Evolutionary conservation across 2,113 vertebrate genomes (phyloP).

Genomic region (human (Homo sapiens)): GRCh38 chr7:111970001-111970500

Average conservation of each 20-base stretch:
- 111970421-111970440: slow-evolving; percentile 14
- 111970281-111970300: not conserved
- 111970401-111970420: not conserved
- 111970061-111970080: not conserved
- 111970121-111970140: not conserved
- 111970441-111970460: slow-evolving; percentile 8
- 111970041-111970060: not conserved
- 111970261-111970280: not conserved
- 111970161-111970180: not conserved
- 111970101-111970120: not conserved
- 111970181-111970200: not conserved
- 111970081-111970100: not conserved
- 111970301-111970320: not conserved
- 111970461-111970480: not conserved
- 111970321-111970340: too few species aligned
- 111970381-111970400: not conserved
- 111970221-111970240: not conserved
- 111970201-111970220: not conserved
- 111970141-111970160: not conserved
- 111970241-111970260: not conserved
- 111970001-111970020: not conserved
- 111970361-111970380: not conserved
- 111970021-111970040: not conserved
- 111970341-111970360: not conserved
- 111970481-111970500: not conserved